phyloP scores from a whole-genome alignment of 2,888 invertebrate genomes.

The Brachypalpus laphriformis region DNA sequence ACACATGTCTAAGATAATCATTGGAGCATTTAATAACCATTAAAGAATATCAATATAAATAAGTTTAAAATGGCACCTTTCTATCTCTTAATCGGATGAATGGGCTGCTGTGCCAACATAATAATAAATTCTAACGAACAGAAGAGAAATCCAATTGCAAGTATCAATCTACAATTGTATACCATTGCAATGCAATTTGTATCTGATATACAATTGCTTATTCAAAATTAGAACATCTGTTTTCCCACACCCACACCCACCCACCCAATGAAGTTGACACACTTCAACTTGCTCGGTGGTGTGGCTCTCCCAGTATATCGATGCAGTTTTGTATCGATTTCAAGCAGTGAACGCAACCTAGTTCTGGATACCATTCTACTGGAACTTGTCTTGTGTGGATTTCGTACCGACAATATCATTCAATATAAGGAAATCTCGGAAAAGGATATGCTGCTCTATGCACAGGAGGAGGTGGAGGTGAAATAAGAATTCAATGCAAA shows the following conservation, averaged over 20 bases:
- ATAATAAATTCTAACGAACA: constrained; percentile 40
- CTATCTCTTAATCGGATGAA: constrained; percentile 9
- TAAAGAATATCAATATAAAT: constrained; percentile 56
- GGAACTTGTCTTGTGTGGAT: neutral
- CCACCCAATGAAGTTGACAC: constrained; percentile 20
- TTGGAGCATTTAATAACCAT: constrained; percentile 53
- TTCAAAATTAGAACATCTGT: constrained; percentile 73
- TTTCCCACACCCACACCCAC: constrained; percentile 21
- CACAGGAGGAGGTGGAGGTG: neutral
- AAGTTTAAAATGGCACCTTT: constrained; percentile 46
- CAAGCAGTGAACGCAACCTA: constrained; percentile 38
- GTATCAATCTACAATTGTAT: constrained; percentile 62
- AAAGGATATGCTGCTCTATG: neutral
- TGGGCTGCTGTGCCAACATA: neutral
- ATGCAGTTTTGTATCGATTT: constrained; percentile 59
- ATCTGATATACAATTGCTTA: constrained; percentile 63
- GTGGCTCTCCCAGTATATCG: constrained; percentile 12
- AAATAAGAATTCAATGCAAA: constrained; percentile 12
- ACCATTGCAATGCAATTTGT: constrained; percentile 67
- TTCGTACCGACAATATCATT: constrained; percentile 11
- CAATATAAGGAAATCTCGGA: neutral
- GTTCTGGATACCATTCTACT: constrained; percentile 23
- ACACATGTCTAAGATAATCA: constrained; percentile 11
- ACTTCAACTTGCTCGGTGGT: neutral
- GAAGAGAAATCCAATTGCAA: constrained; percentile 62